Conservation (phyloP, 2,113 vertebrate species). For the Pteruthius melanotis region DNA sequence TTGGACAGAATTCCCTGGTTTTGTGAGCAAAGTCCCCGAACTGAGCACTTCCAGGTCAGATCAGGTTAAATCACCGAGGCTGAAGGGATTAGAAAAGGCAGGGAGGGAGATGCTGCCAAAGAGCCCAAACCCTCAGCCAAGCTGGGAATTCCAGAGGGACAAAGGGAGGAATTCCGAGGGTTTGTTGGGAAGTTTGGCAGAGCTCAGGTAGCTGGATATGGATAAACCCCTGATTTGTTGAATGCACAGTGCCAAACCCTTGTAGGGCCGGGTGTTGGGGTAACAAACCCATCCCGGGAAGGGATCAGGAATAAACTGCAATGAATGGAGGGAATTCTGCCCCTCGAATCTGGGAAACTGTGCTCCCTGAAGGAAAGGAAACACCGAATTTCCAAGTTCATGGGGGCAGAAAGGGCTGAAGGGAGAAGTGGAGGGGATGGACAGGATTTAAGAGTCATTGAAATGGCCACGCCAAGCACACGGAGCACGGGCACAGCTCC, state of each 20-base stretch:
- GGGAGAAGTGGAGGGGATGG: not conserved
- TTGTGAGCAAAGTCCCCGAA: not conserved
- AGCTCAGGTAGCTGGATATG: fast-evolving
- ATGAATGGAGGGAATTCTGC: fast-evolving
- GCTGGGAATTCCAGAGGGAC: not conserved
- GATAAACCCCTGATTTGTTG: not conserved
- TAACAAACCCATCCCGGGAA: not conserved
- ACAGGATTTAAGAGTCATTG: not conserved
- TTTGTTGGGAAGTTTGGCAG: not conserved
- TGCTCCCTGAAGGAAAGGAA: not conserved
- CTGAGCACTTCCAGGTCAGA: not conserved
- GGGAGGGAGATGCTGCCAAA: not conserved
- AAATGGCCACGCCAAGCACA: not conserved
- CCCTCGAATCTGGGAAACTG: not conserved
- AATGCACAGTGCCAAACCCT: not conserved
- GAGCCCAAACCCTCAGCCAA: not conserved
- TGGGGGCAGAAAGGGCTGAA: not conserved
- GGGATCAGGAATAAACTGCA: not conserved
- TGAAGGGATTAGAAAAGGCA: not conserved
- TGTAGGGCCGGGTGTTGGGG: not conserved
- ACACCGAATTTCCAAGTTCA: not conserved
- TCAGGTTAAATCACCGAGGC: not conserved
- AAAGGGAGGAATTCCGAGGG: fast-evolving
- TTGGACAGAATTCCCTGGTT: fast-evolving
- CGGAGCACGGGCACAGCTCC: not conserved